A percentile compares a stretch with the other conserved stretches of the same genome.
Evolutionary conservation across 2,113 vertebrate species (phyloP).

Genomic region (Synodontis membranacea): DNA sequence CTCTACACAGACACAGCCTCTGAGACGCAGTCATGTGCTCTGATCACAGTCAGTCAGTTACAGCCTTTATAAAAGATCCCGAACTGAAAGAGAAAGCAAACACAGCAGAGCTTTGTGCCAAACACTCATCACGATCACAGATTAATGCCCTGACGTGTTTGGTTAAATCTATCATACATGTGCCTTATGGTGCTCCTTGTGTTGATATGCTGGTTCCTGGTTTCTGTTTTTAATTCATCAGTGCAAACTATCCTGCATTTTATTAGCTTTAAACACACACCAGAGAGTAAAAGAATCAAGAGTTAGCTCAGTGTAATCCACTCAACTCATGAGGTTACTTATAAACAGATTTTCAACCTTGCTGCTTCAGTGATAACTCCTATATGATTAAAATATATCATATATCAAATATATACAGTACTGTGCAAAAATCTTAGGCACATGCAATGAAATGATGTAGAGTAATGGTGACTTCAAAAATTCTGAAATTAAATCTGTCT

Average conservation of each 20-base stretch:
- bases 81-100: constrained; percentile 35
- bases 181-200: background rate
- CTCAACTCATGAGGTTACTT: background rate
- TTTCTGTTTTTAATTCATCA: background rate
- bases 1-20: constrained; percentile 1
- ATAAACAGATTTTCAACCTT: background rate
- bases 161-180: background rate
- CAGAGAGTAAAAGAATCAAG: background rate
- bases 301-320: background rate
- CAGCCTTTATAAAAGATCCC: constrained; percentile 30
- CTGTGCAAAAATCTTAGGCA: no score
- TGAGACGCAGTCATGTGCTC: constrained; percentile 53
- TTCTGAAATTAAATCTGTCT: no score
- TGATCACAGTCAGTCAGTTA: constrained; percentile 56
- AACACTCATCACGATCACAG: background rate
- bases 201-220: background rate
- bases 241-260: background rate
- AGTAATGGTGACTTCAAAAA: no score
- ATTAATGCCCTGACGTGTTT: background rate
- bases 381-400: no score
- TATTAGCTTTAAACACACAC: background rate
- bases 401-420: no score
- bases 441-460: no score
- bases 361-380: background rate
- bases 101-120: constrained; percentile 35